Evolutionary conservation across 2,888 invertebrate genomes (phyloP), one percentile per base, ranked within the genome.

Genomic region (Hyles lineata): DNA sequence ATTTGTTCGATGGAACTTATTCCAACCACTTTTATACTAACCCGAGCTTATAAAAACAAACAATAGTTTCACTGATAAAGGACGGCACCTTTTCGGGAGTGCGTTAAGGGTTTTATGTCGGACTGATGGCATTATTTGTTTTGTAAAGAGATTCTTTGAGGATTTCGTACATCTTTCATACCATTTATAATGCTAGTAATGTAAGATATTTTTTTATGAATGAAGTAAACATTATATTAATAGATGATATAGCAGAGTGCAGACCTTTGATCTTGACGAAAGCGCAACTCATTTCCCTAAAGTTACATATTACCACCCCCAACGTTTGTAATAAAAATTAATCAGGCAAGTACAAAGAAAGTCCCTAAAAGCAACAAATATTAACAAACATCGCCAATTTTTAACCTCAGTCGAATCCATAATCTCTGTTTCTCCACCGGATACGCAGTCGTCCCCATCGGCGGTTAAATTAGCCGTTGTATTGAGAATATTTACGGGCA

Each of bases 1-100:
- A 72, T 72, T 72, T 72, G 58, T 72, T 55, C 58, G 55, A 72
- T 72, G 58, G 55, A 67, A 72, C 58, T 72, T 32, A 67, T 50
- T 67, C 50, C 43, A 43, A 23, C 50, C 43, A 67, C 67, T 67
- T 67, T 67, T 50, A 62, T 23, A 67, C 67, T 23, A 23, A 21
- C 17, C 17, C 23, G 23, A 17, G 23, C 43, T 23, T 50, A 67
- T 67, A 67, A 67, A 67, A 67, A 67, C 67, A 67, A 67, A 67
- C 67, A 67, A 67, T 67, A 50, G 67, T 23, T 67, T 7, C 35
- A 63, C 23, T 67, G 17, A 23, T 23, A 67, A 23, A 50, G 23
- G 23, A 23, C 21, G 50, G 50, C 43, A 43, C 67, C 43, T 67
- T 67, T 32, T 50, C 23, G 43, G 67, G 67, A 43, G 23, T 43